These are phyloP conservation scores for Cephus pygmeus DNA, from an alignment of 2,888 invertebrate species.

Conservation along the genomic window DNA sequence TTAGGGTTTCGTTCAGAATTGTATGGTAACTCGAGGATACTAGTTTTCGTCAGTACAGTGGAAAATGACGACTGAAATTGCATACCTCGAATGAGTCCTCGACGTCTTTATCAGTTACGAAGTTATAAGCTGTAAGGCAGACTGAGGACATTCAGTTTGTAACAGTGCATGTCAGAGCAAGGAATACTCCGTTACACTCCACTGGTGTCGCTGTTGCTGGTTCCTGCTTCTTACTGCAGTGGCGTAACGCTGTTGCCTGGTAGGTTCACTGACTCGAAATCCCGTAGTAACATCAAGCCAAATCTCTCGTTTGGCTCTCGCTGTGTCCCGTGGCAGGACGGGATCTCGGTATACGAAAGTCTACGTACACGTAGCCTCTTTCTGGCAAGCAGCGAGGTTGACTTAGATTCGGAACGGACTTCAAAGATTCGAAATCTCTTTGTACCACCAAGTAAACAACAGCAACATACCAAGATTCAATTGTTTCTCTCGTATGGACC, in stretches of 20 bases:
- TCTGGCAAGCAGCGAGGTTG: constrained; percentile 12
- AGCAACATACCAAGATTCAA: neutral
- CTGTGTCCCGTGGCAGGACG: neutral
- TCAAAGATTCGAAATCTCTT: constrained; percentile 3
- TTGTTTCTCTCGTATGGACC: neutral
- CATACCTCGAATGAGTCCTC: neutral
- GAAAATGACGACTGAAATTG: neutral
- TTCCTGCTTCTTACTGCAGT: neutral
- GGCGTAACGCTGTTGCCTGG: neutral
- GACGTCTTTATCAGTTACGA: neutral
- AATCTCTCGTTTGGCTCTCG: neutral
- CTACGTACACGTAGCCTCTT: constrained; percentile 1
- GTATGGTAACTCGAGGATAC: neutral
- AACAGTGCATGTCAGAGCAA: neutral
- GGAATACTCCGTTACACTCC: neutral
- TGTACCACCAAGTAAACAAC: neutral
- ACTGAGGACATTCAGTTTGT: neutral
- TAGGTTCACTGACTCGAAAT: neutral
- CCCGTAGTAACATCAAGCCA: neutral
- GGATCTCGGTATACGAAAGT: neutral
- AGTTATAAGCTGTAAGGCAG: neutral
- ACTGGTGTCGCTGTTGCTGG: neutral
- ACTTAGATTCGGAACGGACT: constrained; percentile 10
- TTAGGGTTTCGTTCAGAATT: neutral
- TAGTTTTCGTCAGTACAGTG: neutral